Evolutionary conservation across 2,113 vertebrate species (phyloP), one percentile per base, ranked within the genome.

Genomic region (Piliocolobus tephrosceles): DNA sequence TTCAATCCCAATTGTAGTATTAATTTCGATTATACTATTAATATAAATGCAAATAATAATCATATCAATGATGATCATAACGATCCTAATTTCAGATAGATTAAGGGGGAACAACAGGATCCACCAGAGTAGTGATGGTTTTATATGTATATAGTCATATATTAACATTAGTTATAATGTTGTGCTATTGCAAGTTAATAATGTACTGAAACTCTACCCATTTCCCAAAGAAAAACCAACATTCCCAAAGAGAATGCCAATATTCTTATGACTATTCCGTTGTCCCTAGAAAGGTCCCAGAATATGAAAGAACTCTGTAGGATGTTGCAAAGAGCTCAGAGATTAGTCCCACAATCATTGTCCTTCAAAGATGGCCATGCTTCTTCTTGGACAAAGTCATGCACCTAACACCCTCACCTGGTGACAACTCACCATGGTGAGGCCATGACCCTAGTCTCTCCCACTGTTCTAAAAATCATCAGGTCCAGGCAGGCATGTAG

Each of bases 21-120:
- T 88, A 94, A 76, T 96, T 93, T 97, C 40, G 88, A 85, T 93
- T 84, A 91, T 92, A 50, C 45, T 90, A 80, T 78, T 90, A 94
- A 87, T 83, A 43, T 58, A 88, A 87, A 88, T 38, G 32, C 38
- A 95, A 91, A 93, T 79, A 45, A 64, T 78, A 72, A 38, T 90
- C 73, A 94, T 61, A 91, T 58, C 70, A 90, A 11, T 70, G 73
- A 81, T 58, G 12, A 91, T 84, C 79, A 47, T 55, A 57, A 87
- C 32, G 80, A 57, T 61, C 18, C 52, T 43, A 94, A 58, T 78
- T 86, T 84, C 68, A 72, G 68, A 50, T 30, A 84, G 66, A 89
- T 91, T 91, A 96, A 93, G 40, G 75, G 30, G 30, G 32, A 87
- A 70, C 27, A 93, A 79, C 45, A 90, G 6, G 85, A 96, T 38